A percentile compares a stretch with the other conserved stretches of the same genome.
phyloP scores from a whole-genome alignment of 2,888 invertebrate species.

The Metellina segmentata region DNA sequence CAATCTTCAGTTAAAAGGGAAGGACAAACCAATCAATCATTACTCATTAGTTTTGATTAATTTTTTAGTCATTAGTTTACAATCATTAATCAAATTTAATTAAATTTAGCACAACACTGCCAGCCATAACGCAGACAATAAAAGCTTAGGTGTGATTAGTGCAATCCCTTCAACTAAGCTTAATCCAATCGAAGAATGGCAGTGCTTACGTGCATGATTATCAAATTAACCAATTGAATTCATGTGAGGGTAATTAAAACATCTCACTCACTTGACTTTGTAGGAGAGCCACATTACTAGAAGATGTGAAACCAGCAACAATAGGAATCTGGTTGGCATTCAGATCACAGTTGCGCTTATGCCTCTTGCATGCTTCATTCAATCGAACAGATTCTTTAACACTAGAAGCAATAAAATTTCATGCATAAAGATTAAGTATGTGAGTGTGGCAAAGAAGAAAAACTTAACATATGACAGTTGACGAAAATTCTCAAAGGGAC shows the following conservation, averaged over 20 bases:
- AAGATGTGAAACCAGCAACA: slow-evolving; percentile 89
- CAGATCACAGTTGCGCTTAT: slow-evolving; percentile 72
- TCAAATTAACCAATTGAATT: background rate
- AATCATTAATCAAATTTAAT: too few relatives aligned
- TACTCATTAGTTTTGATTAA: too few relatives aligned
- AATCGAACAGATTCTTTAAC: slow-evolving; percentile 98
- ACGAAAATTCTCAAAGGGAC: background rate
- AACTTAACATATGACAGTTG: background rate
- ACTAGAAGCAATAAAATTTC: slow-evolving; percentile 78
- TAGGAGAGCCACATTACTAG: slow-evolving; percentile 91
- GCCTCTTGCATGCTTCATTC: slow-evolving; percentile 91
- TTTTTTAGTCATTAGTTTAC: too few relatives aligned
- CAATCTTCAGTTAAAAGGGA: too few relatives aligned
- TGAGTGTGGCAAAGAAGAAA: background rate
- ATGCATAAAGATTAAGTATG: too few relatives aligned
- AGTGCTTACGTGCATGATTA: too few relatives aligned
- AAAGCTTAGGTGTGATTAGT: too few relatives aligned
- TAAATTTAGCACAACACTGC: too few relatives aligned
- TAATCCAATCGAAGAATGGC: too few relatives aligned
- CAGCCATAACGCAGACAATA: too few relatives aligned
- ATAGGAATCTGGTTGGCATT: slow-evolving; percentile 80
- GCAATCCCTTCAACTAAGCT: too few relatives aligned
- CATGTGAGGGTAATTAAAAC: background rate
- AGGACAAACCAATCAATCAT: too few relatives aligned
- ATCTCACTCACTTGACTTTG: slow-evolving; percentile 80